phyloP scores from a whole-genome alignment of 2,888 invertebrate genomes.

The Brachyptera risi region DNA sequence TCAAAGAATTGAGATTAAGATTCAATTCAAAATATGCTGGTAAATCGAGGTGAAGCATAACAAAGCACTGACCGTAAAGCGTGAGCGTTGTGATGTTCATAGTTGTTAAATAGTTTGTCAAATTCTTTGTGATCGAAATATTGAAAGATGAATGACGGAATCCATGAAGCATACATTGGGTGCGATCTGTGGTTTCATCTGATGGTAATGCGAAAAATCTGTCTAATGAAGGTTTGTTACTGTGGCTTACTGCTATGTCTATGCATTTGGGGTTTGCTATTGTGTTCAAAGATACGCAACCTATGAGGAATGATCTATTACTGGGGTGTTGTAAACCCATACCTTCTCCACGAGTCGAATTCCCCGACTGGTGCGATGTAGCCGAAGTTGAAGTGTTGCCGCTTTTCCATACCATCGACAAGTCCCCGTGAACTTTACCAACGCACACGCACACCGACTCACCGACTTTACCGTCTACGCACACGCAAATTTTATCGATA shows the following conservation, averaged over 20 bases:
- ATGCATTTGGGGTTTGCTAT: not conserved
- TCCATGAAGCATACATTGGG: not conserved
- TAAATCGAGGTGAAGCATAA: slow-evolving; percentile 3
- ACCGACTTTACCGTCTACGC: slow-evolving; percentile 23
- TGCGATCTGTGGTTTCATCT: no score
- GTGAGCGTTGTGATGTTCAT: not conserved
- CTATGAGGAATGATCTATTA: not conserved
- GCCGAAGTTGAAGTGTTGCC: slow-evolving; percentile 8
- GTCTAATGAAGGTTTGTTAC: not conserved
- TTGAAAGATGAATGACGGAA: not conserved
- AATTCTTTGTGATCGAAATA: not conserved
- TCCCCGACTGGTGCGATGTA: slow-evolving; percentile 7
- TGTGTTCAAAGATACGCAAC: no score
- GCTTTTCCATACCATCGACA: slow-evolving; percentile 33
- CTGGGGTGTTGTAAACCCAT: not conserved
- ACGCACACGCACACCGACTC: slow-evolving; percentile 33
- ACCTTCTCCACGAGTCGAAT: slow-evolving; percentile 19
- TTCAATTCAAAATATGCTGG: not conserved
- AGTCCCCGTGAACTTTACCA: slow-evolving; percentile 31
- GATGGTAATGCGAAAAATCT: no score
- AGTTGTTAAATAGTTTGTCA: not conserved
- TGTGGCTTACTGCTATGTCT: not conserved
- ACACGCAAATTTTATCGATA: slow-evolving; percentile 35
- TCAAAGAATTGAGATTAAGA: no score
- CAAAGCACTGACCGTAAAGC: slow-evolving; percentile 1